These are phyloP conservation scores for Falcaria lacertinaria DNA, from an alignment of 2,888 invertebrate species.

Conservation along the genomic window DNA sequence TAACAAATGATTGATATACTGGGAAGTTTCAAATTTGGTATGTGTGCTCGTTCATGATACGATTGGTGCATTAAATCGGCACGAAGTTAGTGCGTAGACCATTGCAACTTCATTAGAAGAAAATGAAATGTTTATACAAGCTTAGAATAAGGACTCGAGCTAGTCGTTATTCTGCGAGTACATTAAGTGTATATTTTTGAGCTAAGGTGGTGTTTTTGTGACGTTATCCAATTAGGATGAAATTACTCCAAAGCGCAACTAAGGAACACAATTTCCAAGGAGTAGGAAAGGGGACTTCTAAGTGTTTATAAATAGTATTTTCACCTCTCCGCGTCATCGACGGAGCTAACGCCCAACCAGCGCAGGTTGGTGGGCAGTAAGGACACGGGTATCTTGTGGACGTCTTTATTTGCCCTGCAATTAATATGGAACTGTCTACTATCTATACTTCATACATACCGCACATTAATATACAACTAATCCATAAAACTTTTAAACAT, in stretches of 20 bases:
- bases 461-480: slow-evolving; percentile 2
- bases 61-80: not conserved
- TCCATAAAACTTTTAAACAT: too few relatives aligned
- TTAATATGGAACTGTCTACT: slow-evolving; percentile 44
- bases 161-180: too few relatives aligned
- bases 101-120: not conserved
- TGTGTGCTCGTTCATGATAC: not conserved
- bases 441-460: slow-evolving; percentile 8
- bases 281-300: slow-evolving; percentile 36
- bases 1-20: too few relatives aligned
- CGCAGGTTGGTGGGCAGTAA: slow-evolving; percentile 65
- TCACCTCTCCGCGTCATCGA: slow-evolving; percentile 55
- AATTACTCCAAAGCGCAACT: slow-evolving; percentile 35
- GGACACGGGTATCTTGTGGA: slow-evolving; percentile 64
- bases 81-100: not conserved
- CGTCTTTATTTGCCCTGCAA: slow-evolving; percentile 65
- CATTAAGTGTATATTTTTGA: too few relatives aligned
- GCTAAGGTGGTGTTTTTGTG: too few relatives aligned
- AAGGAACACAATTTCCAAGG: slow-evolving; percentile 25
- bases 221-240: not conserved
- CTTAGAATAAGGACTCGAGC: too few relatives aligned
- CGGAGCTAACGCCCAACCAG: slow-evolving; percentile 48
- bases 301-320: slow-evolving; percentile 37
- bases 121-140: too few relatives aligned
- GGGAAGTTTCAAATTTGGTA: not conserved